Evolutionary conservation across 2,113 vertebrate species (phyloP), one percentile per base, ranked within the genome.

Genomic region (Varanus komodoensis): DNA sequence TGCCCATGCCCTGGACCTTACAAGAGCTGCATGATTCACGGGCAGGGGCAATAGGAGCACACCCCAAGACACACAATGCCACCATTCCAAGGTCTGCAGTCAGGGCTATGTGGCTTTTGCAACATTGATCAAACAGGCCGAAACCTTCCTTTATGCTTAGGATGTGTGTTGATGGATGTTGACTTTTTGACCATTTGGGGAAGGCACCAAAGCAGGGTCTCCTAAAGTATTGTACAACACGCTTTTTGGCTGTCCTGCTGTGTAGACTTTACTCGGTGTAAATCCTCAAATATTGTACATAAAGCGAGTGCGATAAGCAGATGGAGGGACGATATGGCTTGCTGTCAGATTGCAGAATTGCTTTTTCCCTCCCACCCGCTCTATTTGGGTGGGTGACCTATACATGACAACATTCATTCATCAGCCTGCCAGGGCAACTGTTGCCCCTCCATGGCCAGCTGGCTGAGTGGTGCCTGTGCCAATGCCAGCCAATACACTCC

Each of bases 391-490:
- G 88, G 80, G 25, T 93, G 89, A 86, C 92, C 93, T 4, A 88
- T 69, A 44, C 84, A 87, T 71, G 52, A 64, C 86, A 89, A 81
- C 82, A 78, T 84, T 85, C 87, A 91, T 95, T 95, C 93, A 93
- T 96, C 93, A 93, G 81, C 82, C 83, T 92, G 92, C 87, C 91
- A 93, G 90, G 90, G 93, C 87, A 96, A 90, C 93, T 93, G 93
- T 91, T 91, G 83, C 92, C 91, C 89, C 89, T 90, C 90, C 86
- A 88, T 93, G 94, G 93, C 94, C 95, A 96, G 94, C 93, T 96
- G 95, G 94, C 95, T 94, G 90, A 90, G 91, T 94, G 89, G 86
- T 80, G 78, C 71, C 75, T 69, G 3, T 86, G 69, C 71, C 74
- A 84, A 88, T 57, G 86, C 89, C 90, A 3, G 84, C 93, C 93